A percentile compares a stretch with the other conserved stretches of the same genome.
Conservation (phyloP, 2,113 vertebrate species). For the Menura novaehollandiae region DNA sequence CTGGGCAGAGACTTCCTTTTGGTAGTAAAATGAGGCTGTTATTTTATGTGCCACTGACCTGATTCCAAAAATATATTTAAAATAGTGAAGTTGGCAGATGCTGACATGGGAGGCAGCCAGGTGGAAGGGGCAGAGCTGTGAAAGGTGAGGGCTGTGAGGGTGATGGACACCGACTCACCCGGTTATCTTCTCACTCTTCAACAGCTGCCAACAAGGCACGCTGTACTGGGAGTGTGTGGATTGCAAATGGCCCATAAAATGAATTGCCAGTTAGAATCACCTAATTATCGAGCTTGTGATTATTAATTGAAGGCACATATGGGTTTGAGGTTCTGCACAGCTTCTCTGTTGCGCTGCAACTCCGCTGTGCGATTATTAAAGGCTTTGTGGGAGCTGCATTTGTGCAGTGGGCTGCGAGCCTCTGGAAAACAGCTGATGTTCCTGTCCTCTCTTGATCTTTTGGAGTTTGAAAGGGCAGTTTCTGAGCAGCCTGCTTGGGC, state of each 20-base stretch:
- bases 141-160: neutral
- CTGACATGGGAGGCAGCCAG: neutral
- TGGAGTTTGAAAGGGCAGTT: neutral
- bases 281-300: neutral
- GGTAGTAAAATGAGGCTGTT: slow-evolving; percentile 12
- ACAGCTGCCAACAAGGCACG: rapidly evolving
- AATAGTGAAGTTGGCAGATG: neutral
- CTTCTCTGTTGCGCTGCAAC: rapidly evolving
- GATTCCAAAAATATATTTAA: neutral
- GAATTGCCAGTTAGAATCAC: slow-evolving; percentile 31
- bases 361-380: rapidly evolving
- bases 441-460: neutral
- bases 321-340: neutral
- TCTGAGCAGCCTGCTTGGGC: neutral
- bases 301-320: neutral
- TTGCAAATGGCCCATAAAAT: slow-evolving; percentile 33
- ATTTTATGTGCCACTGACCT: neutral
- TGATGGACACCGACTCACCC: rapidly evolving
- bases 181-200: neutral
- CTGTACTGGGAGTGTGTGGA: neutral
- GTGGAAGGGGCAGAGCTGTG: neutral
- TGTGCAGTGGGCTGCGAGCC: neutral
- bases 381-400: neutral
- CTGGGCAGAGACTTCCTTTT: slow-evolving; percentile 34
- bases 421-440: neutral